These are phyloP conservation scores for Notechis scutatus DNA, from an alignment of 2,113 vertebrate species.

Conservation along the genomic window DNA sequence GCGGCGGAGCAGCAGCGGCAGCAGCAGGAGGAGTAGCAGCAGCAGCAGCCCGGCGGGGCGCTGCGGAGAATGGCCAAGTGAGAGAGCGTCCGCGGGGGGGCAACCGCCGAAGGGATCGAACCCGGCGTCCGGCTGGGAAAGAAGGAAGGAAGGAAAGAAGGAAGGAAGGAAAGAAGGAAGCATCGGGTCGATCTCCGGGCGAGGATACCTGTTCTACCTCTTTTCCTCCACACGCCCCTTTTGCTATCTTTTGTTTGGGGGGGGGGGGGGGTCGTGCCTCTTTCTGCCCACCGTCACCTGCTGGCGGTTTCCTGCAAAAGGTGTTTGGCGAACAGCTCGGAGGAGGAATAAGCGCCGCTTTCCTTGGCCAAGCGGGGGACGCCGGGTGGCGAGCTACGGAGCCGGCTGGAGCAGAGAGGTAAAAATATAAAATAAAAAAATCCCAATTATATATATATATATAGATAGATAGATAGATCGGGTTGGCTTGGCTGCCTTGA, in stretches of 20 bases:
- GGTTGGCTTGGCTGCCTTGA: no score
- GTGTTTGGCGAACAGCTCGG: not conserved
- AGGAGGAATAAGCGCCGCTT: not conserved
- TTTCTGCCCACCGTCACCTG: not conserved
- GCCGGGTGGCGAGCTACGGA: not conserved
- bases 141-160: no score
- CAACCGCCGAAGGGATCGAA: not conserved
- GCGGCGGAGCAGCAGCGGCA: not conserved
- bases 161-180: no score
- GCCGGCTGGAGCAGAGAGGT: not conserved
- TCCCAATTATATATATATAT: no score
- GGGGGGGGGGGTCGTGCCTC: not conserved
- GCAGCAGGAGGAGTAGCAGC: not conserved
- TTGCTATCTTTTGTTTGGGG: not conserved
- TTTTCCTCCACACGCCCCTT: not conserved
- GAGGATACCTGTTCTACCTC: not conserved
- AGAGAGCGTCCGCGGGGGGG: not conserved
- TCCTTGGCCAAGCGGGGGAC: not conserved
- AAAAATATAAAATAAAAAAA: not conserved
- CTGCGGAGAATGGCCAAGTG: not conserved
- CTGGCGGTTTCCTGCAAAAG: not conserved
- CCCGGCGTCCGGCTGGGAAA: not conserved
- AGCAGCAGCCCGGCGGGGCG: not conserved
- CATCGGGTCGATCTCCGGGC: not conserved
- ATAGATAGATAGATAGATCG: no score